phyloP scores from a whole-genome alignment of 1,140 invertebrate genomes.

The Lamellibrachia luymesi region DNA sequence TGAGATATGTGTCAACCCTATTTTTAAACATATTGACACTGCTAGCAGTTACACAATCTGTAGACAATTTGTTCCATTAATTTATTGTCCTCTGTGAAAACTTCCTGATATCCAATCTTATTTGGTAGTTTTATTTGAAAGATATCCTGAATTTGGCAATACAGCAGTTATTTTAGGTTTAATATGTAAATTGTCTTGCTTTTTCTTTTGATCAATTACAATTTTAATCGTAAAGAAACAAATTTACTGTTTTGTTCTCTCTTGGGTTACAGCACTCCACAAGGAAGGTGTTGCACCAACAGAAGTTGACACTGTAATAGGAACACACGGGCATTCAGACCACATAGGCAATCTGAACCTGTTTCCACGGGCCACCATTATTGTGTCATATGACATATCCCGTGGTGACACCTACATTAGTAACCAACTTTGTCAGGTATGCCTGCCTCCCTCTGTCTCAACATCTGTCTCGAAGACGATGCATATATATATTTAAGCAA shows the following conservation, averaged over 20 bases:
- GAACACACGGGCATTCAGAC: constrained; percentile 89
- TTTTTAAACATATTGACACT: too few species aligned
- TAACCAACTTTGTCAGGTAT: constrained; percentile 19
- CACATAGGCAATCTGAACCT: constrained; percentile 92
- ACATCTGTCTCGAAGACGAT: too few species aligned
- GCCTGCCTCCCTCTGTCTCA: background rate
- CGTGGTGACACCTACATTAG: constrained; percentile 65
- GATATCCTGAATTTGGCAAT: too few species aligned
- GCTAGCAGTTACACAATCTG: too few species aligned
- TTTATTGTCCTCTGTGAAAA: too few species aligned
- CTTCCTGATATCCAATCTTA: too few species aligned
- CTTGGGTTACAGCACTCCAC: background rate
- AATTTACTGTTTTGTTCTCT: background rate
- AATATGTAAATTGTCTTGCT: too few species aligned
- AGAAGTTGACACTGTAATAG: constrained; percentile 78
- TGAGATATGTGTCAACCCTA: too few species aligned
- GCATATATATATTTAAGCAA: too few species aligned
- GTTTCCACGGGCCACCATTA: constrained; percentile 77
- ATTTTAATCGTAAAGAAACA: background rate
- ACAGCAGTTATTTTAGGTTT: too few species aligned
- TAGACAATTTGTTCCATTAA: too few species aligned
- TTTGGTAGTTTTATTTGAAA: too few species aligned
- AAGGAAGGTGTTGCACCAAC: constrained; percentile 54
- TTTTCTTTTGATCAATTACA: background rate
- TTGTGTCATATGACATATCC: constrained; percentile 78